Conservation (phyloP, 2,888 invertebrate genomes). For the Euplexia lucipara region DNA sequence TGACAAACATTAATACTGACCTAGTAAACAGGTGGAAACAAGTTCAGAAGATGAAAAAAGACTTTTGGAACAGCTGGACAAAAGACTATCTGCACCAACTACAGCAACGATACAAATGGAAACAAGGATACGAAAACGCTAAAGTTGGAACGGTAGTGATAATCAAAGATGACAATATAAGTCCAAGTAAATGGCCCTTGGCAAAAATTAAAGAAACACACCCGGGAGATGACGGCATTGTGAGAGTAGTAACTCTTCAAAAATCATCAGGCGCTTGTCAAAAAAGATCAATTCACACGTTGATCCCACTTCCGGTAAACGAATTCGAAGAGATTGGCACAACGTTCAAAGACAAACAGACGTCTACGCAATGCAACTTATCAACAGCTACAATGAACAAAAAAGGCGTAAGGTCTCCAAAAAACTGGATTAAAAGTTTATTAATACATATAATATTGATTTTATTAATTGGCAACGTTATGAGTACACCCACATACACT, state of each 20-base stretch:
- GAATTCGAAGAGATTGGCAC: background rate
- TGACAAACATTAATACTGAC: no score
- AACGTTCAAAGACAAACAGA: no score
- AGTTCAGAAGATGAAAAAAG: no score
- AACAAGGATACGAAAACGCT: no score
- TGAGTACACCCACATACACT: conserved; percentile 1
- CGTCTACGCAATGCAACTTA: no score
- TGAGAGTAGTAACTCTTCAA: conserved; percentile 15
- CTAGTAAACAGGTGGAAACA: no score
- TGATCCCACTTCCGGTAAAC: conserved; percentile 2
- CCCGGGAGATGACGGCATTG: conserved; percentile 17
- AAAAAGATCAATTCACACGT: background rate
- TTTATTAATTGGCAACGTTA: background rate
- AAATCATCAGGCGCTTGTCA: background rate
- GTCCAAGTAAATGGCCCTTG: conserved; percentile 42
- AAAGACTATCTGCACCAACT: no score
- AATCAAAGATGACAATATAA: conserved; percentile 20
- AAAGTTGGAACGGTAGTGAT: no score
- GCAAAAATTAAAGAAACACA: conserved; percentile 56
- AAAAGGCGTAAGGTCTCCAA: background rate
- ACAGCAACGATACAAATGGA: no score
- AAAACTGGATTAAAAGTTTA: background rate
- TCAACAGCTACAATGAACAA: no score
- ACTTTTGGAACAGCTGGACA: no score
- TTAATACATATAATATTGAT: background rate